phyloP scores from a whole-genome alignment of 1,140 invertebrate species.

The Dendrolimus kikuchii region DNA sequence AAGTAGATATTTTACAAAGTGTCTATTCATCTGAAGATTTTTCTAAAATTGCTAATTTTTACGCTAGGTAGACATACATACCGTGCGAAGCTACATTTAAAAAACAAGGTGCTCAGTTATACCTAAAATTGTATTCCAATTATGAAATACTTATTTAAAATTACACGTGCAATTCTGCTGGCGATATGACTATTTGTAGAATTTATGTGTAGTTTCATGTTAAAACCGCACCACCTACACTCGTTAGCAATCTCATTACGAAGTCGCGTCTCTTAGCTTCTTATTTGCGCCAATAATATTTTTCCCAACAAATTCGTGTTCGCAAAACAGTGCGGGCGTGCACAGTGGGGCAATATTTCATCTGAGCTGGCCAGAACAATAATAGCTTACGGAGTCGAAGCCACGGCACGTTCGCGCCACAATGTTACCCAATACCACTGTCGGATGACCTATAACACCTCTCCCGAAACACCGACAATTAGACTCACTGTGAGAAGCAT shows the following conservation, averaged over 20 bases:
- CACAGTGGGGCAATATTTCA: constrained; percentile 69
- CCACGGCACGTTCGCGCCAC: constrained; percentile 68
- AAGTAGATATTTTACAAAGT: too few species aligned
- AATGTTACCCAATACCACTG: constrained; percentile 50
- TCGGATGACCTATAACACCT: constrained; percentile 25
- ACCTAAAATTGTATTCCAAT: too few species aligned
- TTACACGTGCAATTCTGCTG: constrained; percentile 7
- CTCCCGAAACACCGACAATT: constrained; percentile 18
- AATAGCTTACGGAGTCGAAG: constrained; percentile 63
- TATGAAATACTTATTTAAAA: too few species aligned
- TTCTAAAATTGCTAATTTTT: too few species aligned
- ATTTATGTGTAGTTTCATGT: too few species aligned
- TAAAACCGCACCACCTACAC: too few species aligned
- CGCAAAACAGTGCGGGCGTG: constrained; percentile 58
- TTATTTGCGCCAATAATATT: constrained; percentile 56
- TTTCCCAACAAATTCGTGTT: constrained; percentile 58
- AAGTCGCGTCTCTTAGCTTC: constrained; percentile 45
- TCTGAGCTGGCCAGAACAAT: constrained; percentile 68
- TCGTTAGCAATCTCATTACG: constrained; percentile 27
- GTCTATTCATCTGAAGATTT: too few species aligned
- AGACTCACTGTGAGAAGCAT: constrained; percentile 7
- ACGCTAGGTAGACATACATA: too few species aligned
- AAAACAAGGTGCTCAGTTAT: too few species aligned
- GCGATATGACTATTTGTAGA: too few species aligned
- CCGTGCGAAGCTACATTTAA: too few species aligned